phyloP scores from a whole-genome alignment of 1,140 invertebrate genomes.

The Caenorhabditis latens region DNA sequence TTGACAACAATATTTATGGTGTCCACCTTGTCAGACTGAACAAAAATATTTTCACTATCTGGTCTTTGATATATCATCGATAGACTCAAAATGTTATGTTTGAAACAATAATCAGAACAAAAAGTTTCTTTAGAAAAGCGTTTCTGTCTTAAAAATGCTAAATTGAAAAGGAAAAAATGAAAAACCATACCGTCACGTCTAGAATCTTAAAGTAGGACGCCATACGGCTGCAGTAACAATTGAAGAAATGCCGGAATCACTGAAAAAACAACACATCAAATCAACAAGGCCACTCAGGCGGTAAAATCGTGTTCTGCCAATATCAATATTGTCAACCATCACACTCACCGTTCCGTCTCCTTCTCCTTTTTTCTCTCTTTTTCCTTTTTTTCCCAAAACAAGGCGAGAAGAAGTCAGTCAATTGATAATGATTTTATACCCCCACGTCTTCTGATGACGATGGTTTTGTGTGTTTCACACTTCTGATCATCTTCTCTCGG shows the following conservation, averaged over 20 bases:
- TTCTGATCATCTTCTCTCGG: slow-evolving; percentile 49
- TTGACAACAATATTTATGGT: too few species aligned
- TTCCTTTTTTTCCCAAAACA: slow-evolving; percentile 45
- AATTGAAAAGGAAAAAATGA: neutral
- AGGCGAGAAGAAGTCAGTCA: slow-evolving; percentile 53
- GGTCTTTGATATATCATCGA: too few species aligned
- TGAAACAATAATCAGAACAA: too few species aligned
- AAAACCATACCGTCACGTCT: slow-evolving; percentile 17
- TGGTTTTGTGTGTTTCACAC: slow-evolving; percentile 49
- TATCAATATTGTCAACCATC: slow-evolving; percentile 1
- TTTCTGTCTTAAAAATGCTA: too few species aligned
- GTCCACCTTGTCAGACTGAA: too few species aligned
- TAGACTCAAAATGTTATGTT: too few species aligned
- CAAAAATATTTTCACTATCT: neutral
- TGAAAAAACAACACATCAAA: slow-evolving; percentile 39
- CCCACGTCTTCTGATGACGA: slow-evolving; percentile 26
- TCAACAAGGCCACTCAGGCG: slow-evolving; percentile 4
- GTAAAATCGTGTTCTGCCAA: slow-evolving; percentile 47
- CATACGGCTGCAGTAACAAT: slow-evolving; percentile 37
- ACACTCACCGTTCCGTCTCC: slow-evolving; percentile 47
- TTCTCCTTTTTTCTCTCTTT: slow-evolving; percentile 35
- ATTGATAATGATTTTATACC: slow-evolving; percentile 51
- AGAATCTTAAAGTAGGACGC: slow-evolving; percentile 46
- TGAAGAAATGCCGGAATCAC: slow-evolving; percentile 31
- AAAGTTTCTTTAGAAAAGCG: too few species aligned